A percentile compares a stretch with the other conserved stretches of the same genome.
Evolutionary conservation across 2,113 vertebrate species (phyloP).

Genomic region (Oncorhynchus kisutch): DNA sequence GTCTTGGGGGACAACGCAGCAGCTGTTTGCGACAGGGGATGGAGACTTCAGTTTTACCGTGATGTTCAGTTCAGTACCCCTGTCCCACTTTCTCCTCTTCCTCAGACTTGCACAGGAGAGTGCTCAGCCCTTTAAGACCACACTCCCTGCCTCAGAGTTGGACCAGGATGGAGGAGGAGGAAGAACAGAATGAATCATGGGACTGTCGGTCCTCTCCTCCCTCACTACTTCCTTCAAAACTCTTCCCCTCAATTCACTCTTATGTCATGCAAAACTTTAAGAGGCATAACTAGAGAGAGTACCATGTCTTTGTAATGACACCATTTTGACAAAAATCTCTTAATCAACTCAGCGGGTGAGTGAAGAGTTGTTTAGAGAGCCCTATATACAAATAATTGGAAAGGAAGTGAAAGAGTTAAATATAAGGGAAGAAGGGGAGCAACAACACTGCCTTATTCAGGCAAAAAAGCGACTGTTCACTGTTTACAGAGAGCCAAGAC

Average conservation of each 20-base stretch:
- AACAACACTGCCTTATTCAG: constrained; percentile 72
- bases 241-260: neutral
- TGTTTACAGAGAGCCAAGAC: constrained; percentile 41
- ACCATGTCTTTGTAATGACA: too few relatives aligned
- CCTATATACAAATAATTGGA: neutral
- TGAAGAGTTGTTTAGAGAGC: neutral
- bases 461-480: constrained; percentile 48
- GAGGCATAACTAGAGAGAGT: too few relatives aligned
- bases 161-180: constrained; percentile 42
- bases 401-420: constrained; percentile 42
- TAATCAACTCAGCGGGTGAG: neutral
- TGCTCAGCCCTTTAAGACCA: constrained; percentile 14
- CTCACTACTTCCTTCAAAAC: neutral
- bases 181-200: constrained; percentile 6
- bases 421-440: neutral
- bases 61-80: neutral
- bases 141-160: constrained; percentile 28
- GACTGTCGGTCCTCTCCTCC: constrained; percentile 26
- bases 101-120: constrained; percentile 9
- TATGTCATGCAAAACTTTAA: constrained; percentile 20
- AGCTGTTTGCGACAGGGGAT: too few relatives aligned
- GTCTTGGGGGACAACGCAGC: too few relatives aligned
- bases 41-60: too few relatives aligned
- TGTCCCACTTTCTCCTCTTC: neutral
- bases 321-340: neutral